Base-by-base conservation (phyloP, 2,113 vertebrate genomes). In the Ptychochromis oligacanthus region DNA sequence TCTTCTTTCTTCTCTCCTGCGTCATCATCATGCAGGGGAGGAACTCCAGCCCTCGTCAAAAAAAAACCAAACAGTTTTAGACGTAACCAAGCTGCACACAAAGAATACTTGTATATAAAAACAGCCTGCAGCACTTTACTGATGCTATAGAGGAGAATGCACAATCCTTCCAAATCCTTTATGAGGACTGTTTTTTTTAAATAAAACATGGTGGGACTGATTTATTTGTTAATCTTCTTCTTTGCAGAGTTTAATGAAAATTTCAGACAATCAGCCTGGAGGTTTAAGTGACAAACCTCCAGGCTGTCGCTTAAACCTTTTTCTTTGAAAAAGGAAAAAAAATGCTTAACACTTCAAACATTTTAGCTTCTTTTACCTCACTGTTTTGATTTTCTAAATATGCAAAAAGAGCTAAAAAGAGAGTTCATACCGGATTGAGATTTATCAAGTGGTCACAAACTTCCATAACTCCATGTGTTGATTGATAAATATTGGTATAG, bases 141-240 rank as follows among this genome's bases (percentile, higher is more conserved):
- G 18, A 81, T 77, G 75, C 78, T 82, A 54, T 26, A 82, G 43
- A 77, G 17, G 24, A 57, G 34, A n/a, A 38, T 22, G 40, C 13
- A n/a, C 31, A 81, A 56, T 72, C 54, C 31, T 49, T 52, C 65
- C 5, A 80, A 55, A 59, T 62, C 11, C n/a, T 46, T 85, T 62
- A 10, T 43, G 7, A 82, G 15, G 26, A 64, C 12, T 64, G 26
- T 28, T 9, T 64, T 36, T 31, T 59, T 20, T 28, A 80, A 79
- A 85, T 87, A 28, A 91, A 89, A 86, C 52, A 64, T 38, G 1
- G 55, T 62, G 46, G 57, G 72, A 57, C 49, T 1, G 15, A 6
- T 49, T 17, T 17, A 2, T 49, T 2, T 64, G 4, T 38, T 62
- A 38, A 1, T 55, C 57, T 61, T 36, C 26, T 18, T 58, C 12